A percentile compares a stretch with the other conserved stretches of the same genome.
Evolutionary conservation across 2,888 invertebrate genomes (phyloP).

Genomic region (Agrotis puta): DNA sequence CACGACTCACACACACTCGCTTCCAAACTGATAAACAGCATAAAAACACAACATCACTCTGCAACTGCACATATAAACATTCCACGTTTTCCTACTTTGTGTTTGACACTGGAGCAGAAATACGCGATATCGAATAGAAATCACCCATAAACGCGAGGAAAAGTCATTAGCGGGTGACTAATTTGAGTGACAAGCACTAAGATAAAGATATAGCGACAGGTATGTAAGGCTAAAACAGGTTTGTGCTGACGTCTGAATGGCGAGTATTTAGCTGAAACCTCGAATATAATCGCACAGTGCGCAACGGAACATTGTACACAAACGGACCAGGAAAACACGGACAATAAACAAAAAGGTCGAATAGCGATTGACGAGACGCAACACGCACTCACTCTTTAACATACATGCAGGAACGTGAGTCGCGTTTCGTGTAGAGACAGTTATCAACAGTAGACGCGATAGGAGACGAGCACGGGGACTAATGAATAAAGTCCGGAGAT

Average conservation of each 20-base stretch:
- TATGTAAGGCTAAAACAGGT: conserved; percentile 61
- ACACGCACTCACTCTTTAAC: conserved; percentile 69
- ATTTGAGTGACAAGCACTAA: conserved; percentile 38
- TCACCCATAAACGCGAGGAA: conserved; percentile 47
- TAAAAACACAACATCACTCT: conserved; percentile 85
- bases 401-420: conserved; percentile 54
- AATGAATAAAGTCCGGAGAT: conserved; percentile 76
- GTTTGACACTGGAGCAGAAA: conserved; percentile 58
- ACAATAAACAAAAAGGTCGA: conserved; percentile 72
- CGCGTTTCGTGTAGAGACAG: conserved; percentile 67
- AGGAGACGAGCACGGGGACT: conserved; percentile 72
- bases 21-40: conserved; percentile 86
- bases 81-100: conserved; percentile 71
- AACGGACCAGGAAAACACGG: conserved; percentile 69
- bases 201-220: conserved; percentile 41
- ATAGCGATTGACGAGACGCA: conserved; percentile 66
- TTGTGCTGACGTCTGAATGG: conserved; percentile 64
- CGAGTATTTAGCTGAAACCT: conserved; percentile 62
- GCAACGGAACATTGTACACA: conserved; percentile 67
- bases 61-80: conserved; percentile 83
- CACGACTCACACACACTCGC: conserved; percentile 72
- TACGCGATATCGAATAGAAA: conserved; percentile 52
- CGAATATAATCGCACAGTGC: conserved; percentile 62
- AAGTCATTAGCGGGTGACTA: conserved; percentile 62
- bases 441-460: conserved; percentile 77